Conservation (phyloP, 2,888 invertebrate species). For the Polyommatus iphigenia region DNA sequence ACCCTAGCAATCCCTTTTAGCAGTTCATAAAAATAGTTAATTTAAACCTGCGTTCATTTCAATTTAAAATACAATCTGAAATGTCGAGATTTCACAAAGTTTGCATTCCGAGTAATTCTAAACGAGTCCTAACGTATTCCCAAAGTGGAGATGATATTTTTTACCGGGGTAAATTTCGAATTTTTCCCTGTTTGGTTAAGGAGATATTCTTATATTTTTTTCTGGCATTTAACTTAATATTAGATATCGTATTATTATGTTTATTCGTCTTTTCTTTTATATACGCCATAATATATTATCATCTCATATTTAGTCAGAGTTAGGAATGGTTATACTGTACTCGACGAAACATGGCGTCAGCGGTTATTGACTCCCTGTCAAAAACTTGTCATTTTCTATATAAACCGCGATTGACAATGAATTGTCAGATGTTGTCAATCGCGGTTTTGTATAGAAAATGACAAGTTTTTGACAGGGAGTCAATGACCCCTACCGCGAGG, state of each 20-base stretch:
- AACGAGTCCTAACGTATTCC: slow-evolving; percentile 1
- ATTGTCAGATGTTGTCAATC: no score
- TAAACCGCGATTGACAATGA: no score
- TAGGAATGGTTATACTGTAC: no score
- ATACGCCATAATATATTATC: no score
- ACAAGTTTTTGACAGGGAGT: no score
- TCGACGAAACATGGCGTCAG: no score
- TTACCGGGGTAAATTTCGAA: neutral
- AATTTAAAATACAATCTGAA: slow-evolving; percentile 5
- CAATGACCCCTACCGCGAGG: no score
- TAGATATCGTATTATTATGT: neutral
- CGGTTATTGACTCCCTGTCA: no score
- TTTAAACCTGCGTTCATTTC: neutral
- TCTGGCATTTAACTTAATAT: neutral
- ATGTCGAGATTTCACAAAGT: neutral
- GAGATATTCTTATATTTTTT: neutral
- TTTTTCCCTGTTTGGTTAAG: neutral
- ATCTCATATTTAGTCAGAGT: no score
- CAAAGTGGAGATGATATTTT: neutral
- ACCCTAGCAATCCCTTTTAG: neutral
- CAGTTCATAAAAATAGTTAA: neutral
- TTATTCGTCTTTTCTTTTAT: no score
- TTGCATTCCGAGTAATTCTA: neutral
- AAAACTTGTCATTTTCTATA: no score
- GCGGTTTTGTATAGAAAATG: no score